These are phyloP conservation scores for Stomatorhinus ivindoensis DNA, from an alignment of 2,113 vertebrate species.

Conservation along the genomic window DNA sequence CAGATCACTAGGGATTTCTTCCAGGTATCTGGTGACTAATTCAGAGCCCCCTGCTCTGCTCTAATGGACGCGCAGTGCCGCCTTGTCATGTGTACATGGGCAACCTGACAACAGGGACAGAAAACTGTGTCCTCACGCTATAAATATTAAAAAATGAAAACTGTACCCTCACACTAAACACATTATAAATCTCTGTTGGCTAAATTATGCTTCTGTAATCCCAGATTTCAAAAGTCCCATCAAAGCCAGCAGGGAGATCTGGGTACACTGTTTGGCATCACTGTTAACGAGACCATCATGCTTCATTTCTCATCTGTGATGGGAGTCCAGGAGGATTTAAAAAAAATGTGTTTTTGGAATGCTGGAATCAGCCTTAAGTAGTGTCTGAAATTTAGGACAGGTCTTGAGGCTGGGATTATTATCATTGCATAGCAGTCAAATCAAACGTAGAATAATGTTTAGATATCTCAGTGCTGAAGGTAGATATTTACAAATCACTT, in stretches of 20 bases:
- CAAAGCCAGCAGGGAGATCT: not conserved
- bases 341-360: not conserved
- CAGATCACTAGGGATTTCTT: not conserved
- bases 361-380: not conserved
- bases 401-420: not conserved
- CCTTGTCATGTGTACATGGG: not conserved
- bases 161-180: not conserved
- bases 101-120: not conserved
- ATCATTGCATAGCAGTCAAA: not conserved
- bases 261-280: not conserved
- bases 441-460: not conserved
- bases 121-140: not conserved
- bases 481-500: not conserved
- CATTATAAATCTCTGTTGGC: not conserved
- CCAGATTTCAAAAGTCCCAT: not conserved
- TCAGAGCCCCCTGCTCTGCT: not conserved
- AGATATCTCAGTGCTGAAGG: not conserved
- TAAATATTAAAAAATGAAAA: not conserved
- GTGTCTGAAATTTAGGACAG: not conserved
- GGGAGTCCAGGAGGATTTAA: not conserved
- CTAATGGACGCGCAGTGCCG: not conserved
- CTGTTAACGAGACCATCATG: not conserved
- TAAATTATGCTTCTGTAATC: not conserved
- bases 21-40: not conserved
- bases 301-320: not conserved